Conservation (phyloP, 2,113 vertebrate genomes). For the Eolophus roseicapilla region DNA sequence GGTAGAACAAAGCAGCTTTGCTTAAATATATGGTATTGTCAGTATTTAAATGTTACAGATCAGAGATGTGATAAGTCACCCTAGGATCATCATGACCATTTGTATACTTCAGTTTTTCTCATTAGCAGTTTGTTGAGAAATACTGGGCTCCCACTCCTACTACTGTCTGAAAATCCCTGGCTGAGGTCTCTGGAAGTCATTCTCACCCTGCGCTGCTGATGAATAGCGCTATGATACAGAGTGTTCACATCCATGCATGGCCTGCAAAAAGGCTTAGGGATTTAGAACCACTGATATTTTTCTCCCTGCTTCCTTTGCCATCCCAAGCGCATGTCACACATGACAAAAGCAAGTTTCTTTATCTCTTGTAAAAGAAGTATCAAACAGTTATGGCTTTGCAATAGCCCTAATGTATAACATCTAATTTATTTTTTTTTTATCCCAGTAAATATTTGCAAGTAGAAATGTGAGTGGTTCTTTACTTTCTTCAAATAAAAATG, state of each 20-base stretch:
- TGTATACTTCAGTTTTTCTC: not conserved
- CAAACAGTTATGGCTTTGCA: not conserved
- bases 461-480: not conserved
- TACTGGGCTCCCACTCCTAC: not conserved
- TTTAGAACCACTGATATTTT: not conserved
- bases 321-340: not conserved
- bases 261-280: not conserved
- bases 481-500: not conserved
- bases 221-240: rapidly evolving
- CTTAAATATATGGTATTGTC: not conserved
- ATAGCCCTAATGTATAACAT: not conserved
- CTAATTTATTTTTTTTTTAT: not conserved
- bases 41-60: not conserved
- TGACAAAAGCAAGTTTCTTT: not conserved
- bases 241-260: too few relatives aligned
- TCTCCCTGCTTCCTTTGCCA: not conserved
- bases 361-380: not conserved
- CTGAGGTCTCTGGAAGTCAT: not conserved
- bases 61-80: not conserved
- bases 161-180: not conserved
- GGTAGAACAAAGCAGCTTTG: not conserved
- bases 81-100: not conserved
- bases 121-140: not conserved
- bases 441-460: not conserved
- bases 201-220: not conserved